phyloP scores from a whole-genome alignment of 2,888 invertebrate genomes.

The Atherix ibis region DNA sequence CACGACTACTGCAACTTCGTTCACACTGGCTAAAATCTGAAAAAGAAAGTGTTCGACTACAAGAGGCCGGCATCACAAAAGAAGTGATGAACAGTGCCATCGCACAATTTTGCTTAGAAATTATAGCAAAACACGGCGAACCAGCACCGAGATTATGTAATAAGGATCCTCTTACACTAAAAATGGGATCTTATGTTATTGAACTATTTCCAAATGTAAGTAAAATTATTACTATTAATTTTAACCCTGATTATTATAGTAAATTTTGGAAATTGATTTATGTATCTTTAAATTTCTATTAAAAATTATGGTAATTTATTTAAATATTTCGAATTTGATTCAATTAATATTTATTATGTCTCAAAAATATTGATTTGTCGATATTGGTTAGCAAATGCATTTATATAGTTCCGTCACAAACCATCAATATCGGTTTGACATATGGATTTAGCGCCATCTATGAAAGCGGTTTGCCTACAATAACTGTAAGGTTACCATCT shows the following conservation, averaged over 20 bases:
- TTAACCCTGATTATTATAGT: too few relatives aligned
- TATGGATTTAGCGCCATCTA: too few relatives aligned
- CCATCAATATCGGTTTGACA: too few relatives aligned
- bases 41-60: constrained; percentile 75
- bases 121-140: constrained; percentile 91
- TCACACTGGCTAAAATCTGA: constrained; percentile 91
- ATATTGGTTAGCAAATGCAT: too few relatives aligned
- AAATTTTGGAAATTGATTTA: too few relatives aligned
- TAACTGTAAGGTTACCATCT: too few relatives aligned
- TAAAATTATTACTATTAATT: constrained; percentile 2
- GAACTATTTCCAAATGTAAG: constrained; percentile 80
- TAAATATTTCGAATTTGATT: neutral
- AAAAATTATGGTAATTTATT: too few relatives aligned
- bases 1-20: constrained; percentile 86
- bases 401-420: too few relatives aligned
- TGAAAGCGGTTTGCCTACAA: too few relatives aligned
- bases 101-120: constrained; percentile 90
- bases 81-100: constrained; percentile 90
- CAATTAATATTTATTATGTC: neutral
- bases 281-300: too few relatives aligned
- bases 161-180: constrained; percentile 96
- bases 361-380: too few relatives aligned
- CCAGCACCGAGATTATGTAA: constrained; percentile 91
- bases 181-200: constrained; percentile 88
- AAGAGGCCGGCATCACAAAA: constrained; percentile 87